Evolutionary conservation across 1,140 invertebrate genomes (phyloP).

Genomic region (Sycophaga agraensis): DNA sequence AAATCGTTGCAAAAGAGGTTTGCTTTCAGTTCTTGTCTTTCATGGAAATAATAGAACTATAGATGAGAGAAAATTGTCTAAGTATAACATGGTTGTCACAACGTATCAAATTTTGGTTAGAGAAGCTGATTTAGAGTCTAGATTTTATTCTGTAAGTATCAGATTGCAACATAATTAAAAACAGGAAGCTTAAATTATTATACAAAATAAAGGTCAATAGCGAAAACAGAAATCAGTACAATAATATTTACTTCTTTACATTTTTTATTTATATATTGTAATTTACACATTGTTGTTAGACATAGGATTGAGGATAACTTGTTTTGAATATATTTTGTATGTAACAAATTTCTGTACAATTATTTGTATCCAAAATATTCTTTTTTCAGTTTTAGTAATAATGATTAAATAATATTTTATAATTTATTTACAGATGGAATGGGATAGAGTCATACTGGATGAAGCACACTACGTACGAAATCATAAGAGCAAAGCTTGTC

Average conservation of each 20-base stretch:
- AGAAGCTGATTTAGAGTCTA: slow-evolving; percentile 53
- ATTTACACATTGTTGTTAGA: too few relatives aligned
- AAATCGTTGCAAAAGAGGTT: slow-evolving; percentile 63
- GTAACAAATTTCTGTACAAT: too few relatives aligned
- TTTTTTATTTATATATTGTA: too few relatives aligned
- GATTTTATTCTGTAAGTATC: slow-evolving; percentile 36
- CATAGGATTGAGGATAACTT: too few relatives aligned
- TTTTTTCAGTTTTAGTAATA: too few relatives aligned
- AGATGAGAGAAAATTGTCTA: slow-evolving; percentile 64
- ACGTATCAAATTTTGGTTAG: slow-evolving; percentile 70
- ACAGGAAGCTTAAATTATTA: too few relatives aligned
- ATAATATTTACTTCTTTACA: slow-evolving; percentile 4
- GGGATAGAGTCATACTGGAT: slow-evolving; percentile 87
- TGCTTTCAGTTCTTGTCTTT: slow-evolving; percentile 70
- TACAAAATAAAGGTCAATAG: too few relatives aligned
- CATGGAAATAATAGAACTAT: slow-evolving; percentile 78
- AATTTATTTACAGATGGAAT: slow-evolving; percentile 61
- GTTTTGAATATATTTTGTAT: too few relatives aligned
- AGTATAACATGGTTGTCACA: slow-evolving; percentile 74
- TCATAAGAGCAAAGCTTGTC: slow-evolving; percentile 73
- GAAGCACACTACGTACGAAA: slow-evolving; percentile 93
- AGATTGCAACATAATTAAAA: too few relatives aligned
- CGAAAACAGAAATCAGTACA: background rate
- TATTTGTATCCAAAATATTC: too few relatives aligned
- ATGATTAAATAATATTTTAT: slow-evolving; percentile 22